A percentile compares a stretch with the other conserved stretches of the same genome.
phyloP scores from a whole-genome alignment of 2,113 vertebrate genomes.

The Oryzias melastigma region DNA sequence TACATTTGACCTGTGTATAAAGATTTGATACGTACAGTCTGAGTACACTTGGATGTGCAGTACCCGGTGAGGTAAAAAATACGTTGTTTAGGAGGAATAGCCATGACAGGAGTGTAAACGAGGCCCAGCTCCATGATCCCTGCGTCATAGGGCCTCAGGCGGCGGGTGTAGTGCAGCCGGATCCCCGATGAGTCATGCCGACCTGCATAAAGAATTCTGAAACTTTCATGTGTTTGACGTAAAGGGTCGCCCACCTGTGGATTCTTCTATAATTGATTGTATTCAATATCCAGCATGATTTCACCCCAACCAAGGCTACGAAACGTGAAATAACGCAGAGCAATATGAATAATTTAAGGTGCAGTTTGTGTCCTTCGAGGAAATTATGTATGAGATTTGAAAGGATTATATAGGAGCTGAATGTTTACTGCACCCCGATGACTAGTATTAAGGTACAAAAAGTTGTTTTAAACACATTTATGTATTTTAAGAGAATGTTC shows the following conservation, averaged over 20 bases:
- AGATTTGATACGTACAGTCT: slow-evolving; percentile 74
- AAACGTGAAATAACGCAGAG: slow-evolving; percentile 1
- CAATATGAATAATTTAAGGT: not conserved
- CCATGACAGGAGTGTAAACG: slow-evolving; percentile 92
- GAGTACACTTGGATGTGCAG: slow-evolving; percentile 90
- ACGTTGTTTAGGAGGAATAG: slow-evolving; percentile 83
- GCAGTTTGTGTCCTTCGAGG: not conserved
- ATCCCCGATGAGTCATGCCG: slow-evolving; percentile 88
- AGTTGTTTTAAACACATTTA: too few relatives aligned
- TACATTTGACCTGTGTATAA: not conserved
- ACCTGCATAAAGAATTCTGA: slow-evolving; percentile 63
- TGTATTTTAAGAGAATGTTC: too few relatives aligned
- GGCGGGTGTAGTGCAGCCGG: slow-evolving; percentile 84
- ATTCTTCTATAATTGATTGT: slow-evolving; percentile 1
- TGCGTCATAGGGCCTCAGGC: slow-evolving; percentile 79
- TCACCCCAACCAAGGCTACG: not conserved
- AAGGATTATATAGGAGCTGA: too few relatives aligned
- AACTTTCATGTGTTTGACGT: slow-evolving; percentile 1
- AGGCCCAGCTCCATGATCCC: slow-evolving; percentile 97
- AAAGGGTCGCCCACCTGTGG: too few relatives aligned
- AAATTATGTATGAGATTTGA: not conserved
- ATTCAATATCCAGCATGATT: not conserved
- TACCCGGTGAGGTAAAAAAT: slow-evolving; percentile 86
- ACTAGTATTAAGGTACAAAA: too few relatives aligned
- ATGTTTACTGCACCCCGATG: too few relatives aligned